Evolutionary conservation across 2,797 vertebrate genomes (phyloP), one percentile per base, ranked within the genome.

Genomic region (Pseudotriccus pelzelni): DNA sequence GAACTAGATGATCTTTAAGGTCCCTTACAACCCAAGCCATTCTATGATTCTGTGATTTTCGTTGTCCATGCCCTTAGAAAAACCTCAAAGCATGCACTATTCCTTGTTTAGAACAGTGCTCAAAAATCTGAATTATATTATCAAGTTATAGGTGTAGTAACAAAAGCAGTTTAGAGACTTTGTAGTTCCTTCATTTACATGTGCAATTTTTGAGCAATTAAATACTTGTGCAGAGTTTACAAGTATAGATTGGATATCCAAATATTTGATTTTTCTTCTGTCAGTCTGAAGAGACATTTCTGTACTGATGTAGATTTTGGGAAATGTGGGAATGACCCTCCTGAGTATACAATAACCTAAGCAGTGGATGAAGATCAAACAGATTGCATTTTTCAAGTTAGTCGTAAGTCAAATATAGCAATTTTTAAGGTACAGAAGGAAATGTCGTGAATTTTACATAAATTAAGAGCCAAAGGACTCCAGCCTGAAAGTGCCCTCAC

Each of bases 51-150:
- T 39, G 10, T 50, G 16, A 32, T 66, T 77, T 62, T 84, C 28
- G 20, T 27, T 79, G 23, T 67, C 12, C 23, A 15, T 52, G 43
- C 10, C 47, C 7, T 53, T 23, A 23, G 15, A 69, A 63, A 67
- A 50, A 44, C 2, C 0, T 7, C 10, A 63, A 88, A 47, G 4
- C 11, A 15, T 23, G 4, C 14, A 23, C 30, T 16, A 64, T 23
- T 62, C 4, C 50, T 47, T 55, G 9, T 58, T 67, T 66, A 75
- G 46, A 89, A 19, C 19, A 43, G 17, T 4, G 0, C 17, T 79
- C 16, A 44, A 25, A 93, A 84, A 9, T 21, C 14, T 49, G 32
- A 78, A 41, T 81, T 41, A 41, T 7, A 4, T 58, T 68, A 28
- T 49, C 9, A 20, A 24, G 6, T 64, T 50, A 32, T 3, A 17